phyloP scores from a whole-genome alignment of 2,797 vertebrate genomes.

The Cheracebus regulus region DNA sequence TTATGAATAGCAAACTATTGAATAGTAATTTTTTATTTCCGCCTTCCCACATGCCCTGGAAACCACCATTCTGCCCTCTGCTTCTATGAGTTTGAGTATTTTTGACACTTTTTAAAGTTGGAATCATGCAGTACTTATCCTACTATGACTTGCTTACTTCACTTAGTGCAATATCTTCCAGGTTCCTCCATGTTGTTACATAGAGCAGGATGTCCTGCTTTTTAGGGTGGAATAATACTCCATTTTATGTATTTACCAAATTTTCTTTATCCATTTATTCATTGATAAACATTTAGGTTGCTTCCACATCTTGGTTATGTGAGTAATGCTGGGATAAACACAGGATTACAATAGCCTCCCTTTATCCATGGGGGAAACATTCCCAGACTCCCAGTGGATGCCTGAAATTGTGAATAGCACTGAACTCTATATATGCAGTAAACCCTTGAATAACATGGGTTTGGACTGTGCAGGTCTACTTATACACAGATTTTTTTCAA shows the following conservation, averaged over 20 bases:
- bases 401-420: background rate
- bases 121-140: background rate
- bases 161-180: background rate
- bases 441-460: background rate
- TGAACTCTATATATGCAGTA: background rate
- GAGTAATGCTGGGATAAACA: no score
- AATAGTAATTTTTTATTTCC: background rate
- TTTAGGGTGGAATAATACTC: background rate
- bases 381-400: background rate
- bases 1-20: background rate
- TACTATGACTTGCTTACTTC: background rate
- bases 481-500: background rate
- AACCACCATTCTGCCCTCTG: background rate
- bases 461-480: background rate
- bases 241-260: background rate
- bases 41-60: no score
- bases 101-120: background rate
- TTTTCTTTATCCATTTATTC: background rate
- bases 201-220: background rate
- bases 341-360: background rate
- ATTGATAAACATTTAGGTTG: background rate
- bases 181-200: background rate
- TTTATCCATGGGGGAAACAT: background rate
- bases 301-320: background rate
- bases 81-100: background rate